A percentile compares a stretch with the other conserved stretches of the same genome.
Evolutionary conservation across 1,140 invertebrate species (phyloP).

Genomic region (Drosophila baimaii): DNA sequence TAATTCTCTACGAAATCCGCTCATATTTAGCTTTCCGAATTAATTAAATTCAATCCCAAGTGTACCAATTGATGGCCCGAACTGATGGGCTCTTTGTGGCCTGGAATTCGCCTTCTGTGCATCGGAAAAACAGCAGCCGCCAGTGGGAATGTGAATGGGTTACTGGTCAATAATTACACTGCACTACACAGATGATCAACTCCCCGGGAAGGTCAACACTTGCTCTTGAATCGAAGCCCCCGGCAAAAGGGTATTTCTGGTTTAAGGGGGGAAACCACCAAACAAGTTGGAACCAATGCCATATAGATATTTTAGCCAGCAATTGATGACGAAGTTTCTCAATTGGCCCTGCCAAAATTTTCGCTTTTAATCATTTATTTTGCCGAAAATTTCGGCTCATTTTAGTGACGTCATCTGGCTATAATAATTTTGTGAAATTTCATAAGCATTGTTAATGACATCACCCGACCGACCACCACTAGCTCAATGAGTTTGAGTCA

Average conservation of each 20-base stretch:
- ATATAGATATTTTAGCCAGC: background rate
- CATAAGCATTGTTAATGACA: conserved; percentile 29
- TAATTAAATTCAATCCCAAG: background rate
- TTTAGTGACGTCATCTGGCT: conserved; percentile 23
- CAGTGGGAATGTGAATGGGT: conserved; percentile 40
- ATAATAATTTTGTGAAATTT: conserved; percentile 16
- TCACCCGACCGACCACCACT: conserved; percentile 19
- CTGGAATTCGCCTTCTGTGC: conserved; percentile 58
- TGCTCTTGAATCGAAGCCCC: conserved; percentile 12
- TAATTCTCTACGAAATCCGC: background rate
- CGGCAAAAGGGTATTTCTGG: conserved; percentile 6
- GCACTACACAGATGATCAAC: conserved; percentile 22
- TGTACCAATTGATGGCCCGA: conserved; percentile 12
- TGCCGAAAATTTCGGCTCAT: background rate
- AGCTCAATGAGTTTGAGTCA: conserved; percentile 24
- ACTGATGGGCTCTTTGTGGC: conserved; percentile 26
- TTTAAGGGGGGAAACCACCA: conserved; percentile 8
- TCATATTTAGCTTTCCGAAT: background rate
- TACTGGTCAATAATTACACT: conserved; percentile 43
- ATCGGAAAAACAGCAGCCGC: conserved; percentile 11
- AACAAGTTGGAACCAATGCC: background rate
- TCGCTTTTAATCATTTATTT: conserved; percentile 16
- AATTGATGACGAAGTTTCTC: conserved; percentile 19
- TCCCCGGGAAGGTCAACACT: conserved; percentile 35
- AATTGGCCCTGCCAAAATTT: conserved; percentile 25